Percentiles rank a stretch among this genome's conserved stretches.
phyloP scores from a whole-genome alignment of 2,888 invertebrate genomes.

The Cheilosia pagana region DNA sequence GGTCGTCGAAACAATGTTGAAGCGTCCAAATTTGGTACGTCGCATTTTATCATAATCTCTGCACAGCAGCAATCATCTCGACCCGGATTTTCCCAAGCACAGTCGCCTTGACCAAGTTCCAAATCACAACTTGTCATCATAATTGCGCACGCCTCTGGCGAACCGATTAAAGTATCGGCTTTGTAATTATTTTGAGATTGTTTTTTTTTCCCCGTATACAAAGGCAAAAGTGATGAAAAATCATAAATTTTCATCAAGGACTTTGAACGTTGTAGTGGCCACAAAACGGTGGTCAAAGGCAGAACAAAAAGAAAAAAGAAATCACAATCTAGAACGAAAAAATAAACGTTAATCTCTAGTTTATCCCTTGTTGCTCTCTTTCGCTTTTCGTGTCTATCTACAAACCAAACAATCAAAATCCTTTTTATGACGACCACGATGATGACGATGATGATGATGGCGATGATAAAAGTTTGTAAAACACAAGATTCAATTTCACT shows the following conservation, averaged over 20 bases:
- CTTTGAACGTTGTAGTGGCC: constrained; percentile 54
- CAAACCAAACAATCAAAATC: constrained; percentile 72
- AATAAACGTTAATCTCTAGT: constrained; percentile 15
- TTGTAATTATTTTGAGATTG: constrained; percentile 10
- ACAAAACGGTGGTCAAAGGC: constrained; percentile 64
- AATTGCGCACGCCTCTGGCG: constrained; percentile 16
- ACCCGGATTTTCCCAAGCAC: background rate
- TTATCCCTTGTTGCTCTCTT: constrained; percentile 15
- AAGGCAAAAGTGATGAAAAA: constrained; percentile 64
- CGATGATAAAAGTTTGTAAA: constrained; percentile 74
- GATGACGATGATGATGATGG: constrained; percentile 54
- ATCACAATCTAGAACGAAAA: background rate
- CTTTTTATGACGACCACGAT: constrained; percentile 61
- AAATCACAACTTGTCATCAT: constrained; percentile 27
- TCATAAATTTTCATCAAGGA: constrained; percentile 67
- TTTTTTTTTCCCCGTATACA: background rate
- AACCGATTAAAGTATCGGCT: constrained; percentile 45
- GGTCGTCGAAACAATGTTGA: too few relatives aligned
- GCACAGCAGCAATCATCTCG: too few relatives aligned
- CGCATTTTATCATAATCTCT: too few relatives aligned
- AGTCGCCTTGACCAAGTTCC: constrained; percentile 10
- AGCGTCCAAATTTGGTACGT: too few relatives aligned
- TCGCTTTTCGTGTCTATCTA: constrained; percentile 15
- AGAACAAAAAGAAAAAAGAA: constrained; percentile 10
- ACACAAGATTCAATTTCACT: constrained; percentile 74